Evolutionary conservation across 2,888 invertebrate species (phyloP), one percentile per base, ranked within the genome.

Genomic region (Tanypteryx hageni): DNA sequence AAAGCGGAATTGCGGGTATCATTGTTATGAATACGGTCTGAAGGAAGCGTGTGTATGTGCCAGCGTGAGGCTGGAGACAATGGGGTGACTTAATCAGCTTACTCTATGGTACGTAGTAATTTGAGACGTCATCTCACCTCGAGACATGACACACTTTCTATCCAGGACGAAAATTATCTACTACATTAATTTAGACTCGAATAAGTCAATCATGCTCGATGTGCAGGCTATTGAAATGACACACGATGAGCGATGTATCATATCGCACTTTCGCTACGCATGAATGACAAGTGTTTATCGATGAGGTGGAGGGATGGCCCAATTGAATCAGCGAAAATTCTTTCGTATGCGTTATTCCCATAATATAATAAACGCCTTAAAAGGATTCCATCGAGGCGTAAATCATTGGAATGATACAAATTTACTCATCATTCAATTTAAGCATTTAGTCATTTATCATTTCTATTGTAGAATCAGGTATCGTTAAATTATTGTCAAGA

Each of bases 161-260:
- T 31, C 31, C 61, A n/a, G 59, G 31, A 86, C 59, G 18, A 64
- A 86, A 64, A 5, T 61, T 86, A 57, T 31, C 59, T 86, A 18
- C 56, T 57, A 8, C n/a, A 18, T 56, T 83, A 11, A 56, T 56
- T 83, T 83, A 14, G 57, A n/a, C 83, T 5, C 13, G 11, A 86
- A 22, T 59, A 86, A 58, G 86, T 86, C 86, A 58, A 86, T 86
- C 86, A 86, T 31, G n/a, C 59, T 86, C 57, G 27, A n/a, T n/a
- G 83, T 56, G 83, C 83, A 83, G 83, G 83, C 57, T n/a, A 83
- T 16, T 4, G 57, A 83, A 83, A 14, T 44, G 56, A 56, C 83
- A 56, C 83, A 4, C 16, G 83, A 83, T 83, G 56, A 44, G 56
- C 83, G 83, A 18, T 27, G 7, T 18, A 83, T 27, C 27, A 56